Percentiles rank a stretch among this genome's conserved stretches.
Conservation (phyloP, 1,140 invertebrate species). For the Pomacea maculata region DNA sequence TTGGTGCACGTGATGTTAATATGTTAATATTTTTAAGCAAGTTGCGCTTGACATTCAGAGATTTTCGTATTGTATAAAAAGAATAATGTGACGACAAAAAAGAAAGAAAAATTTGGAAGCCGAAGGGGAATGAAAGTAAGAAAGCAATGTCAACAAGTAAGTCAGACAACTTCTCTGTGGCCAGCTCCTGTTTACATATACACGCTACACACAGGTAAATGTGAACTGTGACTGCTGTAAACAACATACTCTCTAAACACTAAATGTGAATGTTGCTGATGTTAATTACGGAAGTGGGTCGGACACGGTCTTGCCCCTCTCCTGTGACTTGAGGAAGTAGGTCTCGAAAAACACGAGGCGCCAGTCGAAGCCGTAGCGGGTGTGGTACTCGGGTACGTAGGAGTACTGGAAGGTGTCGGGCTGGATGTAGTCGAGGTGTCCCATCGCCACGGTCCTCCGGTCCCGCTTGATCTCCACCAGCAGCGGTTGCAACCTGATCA, state of each 20-base stretch:
- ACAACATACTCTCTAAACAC: not conserved
- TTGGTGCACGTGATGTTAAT: too few species aligned
- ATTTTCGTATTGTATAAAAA: too few species aligned
- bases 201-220: too few species aligned
- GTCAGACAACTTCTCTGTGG: too few species aligned
- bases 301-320: slow-evolving; percentile 31
- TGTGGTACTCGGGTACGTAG: slow-evolving; percentile 52
- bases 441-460: slow-evolving; percentile 74
- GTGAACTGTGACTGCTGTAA: too few species aligned
- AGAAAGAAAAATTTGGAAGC: too few species aligned
- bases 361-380: slow-evolving; percentile 59
- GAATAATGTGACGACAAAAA: too few species aligned
- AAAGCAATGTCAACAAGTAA: too few species aligned
- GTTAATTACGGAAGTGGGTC: slow-evolving; percentile 46
- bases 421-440: slow-evolving; percentile 55
- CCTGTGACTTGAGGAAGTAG: slow-evolving; percentile 51
- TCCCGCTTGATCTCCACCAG: slow-evolving; percentile 88
- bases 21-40: too few species aligned
- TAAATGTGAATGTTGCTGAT: not conserved
- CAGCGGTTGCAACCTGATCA: slow-evolving; percentile 84
- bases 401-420: slow-evolving; percentile 52
- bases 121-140: too few species aligned
- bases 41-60: too few species aligned
- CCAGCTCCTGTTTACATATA: too few species aligned
- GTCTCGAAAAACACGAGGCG: slow-evolving; percentile 56